Evolutionary conservation across 35 echinoderm and acorn worm genomes (phyloP).

Genomic region (Eucidaris tribuloides): DNA sequence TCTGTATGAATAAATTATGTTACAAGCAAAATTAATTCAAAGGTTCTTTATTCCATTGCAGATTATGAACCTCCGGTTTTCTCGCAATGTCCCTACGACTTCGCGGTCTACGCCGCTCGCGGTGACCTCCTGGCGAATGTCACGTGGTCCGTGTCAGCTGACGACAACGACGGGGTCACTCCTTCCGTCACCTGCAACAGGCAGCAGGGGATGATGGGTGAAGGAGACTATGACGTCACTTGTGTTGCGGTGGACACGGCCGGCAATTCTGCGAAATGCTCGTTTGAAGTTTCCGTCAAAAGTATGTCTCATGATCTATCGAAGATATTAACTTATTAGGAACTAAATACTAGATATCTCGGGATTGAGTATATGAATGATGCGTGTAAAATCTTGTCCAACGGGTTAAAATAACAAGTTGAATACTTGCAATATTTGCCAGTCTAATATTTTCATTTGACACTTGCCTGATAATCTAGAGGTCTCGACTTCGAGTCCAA

Average conservation of each 20-base stretch:
- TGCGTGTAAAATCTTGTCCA: no score
- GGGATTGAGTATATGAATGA: no score
- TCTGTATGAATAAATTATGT: no score
- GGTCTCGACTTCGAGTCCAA: no score
- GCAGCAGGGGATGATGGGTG: neutral
- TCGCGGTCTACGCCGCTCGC: conserved; percentile 16
- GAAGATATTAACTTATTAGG: no score
- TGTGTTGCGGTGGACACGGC: neutral
- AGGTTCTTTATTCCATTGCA: conserved; percentile 21
- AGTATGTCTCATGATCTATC: no score
- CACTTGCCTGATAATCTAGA: no score
- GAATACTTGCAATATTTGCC: no score
- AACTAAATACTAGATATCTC: no score
- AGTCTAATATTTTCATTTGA: no score
- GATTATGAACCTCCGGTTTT: conserved; percentile 45
- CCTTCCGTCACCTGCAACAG: conserved; percentile 26
- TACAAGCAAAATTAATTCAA: no score
- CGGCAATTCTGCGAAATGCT: neutral
- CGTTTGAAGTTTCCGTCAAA: neutral
- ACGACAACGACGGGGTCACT: conserved; percentile 26
- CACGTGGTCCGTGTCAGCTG: conserved; percentile 35
- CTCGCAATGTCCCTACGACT: conserved; percentile 24
- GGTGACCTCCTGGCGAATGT: neutral
- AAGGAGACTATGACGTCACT: conserved; percentile 2
- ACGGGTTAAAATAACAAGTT: no score